Percentiles rank a stretch among this genome's conserved stretches.
Evolutionary conservation across 2,888 invertebrate species (phyloP).

Genomic region (Endotricha flammealis): DNA sequence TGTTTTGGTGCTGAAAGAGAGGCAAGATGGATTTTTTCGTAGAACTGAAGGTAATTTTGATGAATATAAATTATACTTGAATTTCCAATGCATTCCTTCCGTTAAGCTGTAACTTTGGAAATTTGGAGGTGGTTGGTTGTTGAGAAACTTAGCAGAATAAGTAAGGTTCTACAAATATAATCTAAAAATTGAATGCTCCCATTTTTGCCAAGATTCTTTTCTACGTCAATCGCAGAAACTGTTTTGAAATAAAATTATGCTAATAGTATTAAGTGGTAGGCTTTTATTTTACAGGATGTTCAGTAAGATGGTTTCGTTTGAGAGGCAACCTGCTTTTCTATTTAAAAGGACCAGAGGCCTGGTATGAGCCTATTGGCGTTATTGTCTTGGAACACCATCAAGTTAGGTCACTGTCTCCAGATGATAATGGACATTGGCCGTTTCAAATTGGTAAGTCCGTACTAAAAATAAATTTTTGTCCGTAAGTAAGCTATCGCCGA

Average conservation of each 20-base stretch:
- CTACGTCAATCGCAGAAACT: too few relatives aligned
- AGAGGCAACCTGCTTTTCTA: conserved; percentile 96
- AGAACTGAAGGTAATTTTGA: conserved; percentile 88
- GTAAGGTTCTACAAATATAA: too few relatives aligned
- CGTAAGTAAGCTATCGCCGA: too few relatives aligned
- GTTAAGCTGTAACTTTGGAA: too few relatives aligned
- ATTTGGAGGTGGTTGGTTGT: too few relatives aligned
- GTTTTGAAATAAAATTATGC: neutral
- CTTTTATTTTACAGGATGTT: conserved; percentile 37
- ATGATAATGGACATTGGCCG: conserved; percentile 86
- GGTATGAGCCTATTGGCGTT: conserved; percentile 92
- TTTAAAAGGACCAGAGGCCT: conserved; percentile 92
- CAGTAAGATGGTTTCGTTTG: conserved; percentile 87
- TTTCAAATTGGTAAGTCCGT: conserved; percentile 87
- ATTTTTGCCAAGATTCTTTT: too few relatives aligned
- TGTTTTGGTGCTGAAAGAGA: conserved; percentile 89
- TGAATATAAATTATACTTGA: neutral
- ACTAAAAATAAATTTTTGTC: too few relatives aligned
- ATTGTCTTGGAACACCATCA: conserved; percentile 93
- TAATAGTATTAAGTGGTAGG: neutral
- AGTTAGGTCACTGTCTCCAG: conserved; percentile 80
- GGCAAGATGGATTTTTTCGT: conserved; percentile 94
- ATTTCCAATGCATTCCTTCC: too few relatives aligned
- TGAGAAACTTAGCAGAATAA: too few relatives aligned
- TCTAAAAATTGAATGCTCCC: too few relatives aligned